These are phyloP conservation scores for Polydrusus pterygomalis DNA, from an alignment of 2,888 invertebrate genomes.

Conservation along the genomic window DNA sequence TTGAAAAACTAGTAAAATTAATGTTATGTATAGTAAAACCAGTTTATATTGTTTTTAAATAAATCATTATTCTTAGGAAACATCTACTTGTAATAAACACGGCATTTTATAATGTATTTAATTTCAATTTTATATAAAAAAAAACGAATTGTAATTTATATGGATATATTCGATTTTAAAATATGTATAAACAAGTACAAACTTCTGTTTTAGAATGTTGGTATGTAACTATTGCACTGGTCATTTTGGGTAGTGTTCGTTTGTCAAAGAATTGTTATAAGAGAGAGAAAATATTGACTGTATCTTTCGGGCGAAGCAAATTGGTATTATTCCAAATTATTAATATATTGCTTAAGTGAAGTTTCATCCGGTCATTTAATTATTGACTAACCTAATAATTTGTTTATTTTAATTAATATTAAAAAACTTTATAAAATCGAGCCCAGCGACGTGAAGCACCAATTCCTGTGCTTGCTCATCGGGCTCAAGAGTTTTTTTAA, in stretches of 20 bases:
- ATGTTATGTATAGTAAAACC: constrained; percentile 61
- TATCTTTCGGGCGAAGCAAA: no score
- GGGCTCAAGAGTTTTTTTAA: no score
- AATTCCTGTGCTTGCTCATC: no score
- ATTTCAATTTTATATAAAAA: constrained; percentile 63
- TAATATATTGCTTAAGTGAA: not conserved
- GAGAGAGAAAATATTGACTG: not conserved
- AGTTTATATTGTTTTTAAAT: constrained; percentile 60
- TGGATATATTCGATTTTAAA: constrained; percentile 62
- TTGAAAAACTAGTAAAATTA: constrained; percentile 52
- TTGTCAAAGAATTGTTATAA: constrained; percentile 34
- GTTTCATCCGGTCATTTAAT: no score
- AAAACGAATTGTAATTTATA: constrained; percentile 65
- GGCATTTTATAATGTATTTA: constrained; percentile 65
- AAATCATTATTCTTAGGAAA: constrained; percentile 58
- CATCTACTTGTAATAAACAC: constrained; percentile 62
- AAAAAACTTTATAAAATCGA: no score
- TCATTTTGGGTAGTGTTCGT: constrained; percentile 44
- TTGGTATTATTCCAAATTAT: not conserved
- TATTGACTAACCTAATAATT: no score
- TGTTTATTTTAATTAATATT: no score
- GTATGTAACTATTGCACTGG: constrained; percentile 47
- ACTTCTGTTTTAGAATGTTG: constrained; percentile 53
- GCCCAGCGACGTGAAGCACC: no score
- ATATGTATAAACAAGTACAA: constrained; percentile 58